Base-by-base conservation (phyloP, 2,797 vertebrate species). In the Chaunax sp. region DNA sequence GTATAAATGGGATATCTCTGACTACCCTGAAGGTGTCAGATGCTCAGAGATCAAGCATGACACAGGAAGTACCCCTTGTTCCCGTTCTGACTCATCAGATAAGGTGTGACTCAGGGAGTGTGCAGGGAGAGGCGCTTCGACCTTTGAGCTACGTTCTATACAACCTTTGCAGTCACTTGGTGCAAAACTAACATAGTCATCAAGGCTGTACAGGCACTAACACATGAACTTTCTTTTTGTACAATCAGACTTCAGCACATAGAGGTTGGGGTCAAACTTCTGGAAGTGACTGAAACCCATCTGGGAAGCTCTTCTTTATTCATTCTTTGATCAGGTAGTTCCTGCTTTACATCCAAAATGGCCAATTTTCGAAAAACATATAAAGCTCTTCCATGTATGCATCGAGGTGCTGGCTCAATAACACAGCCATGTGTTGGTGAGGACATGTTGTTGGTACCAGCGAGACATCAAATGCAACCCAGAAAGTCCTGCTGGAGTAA, bases 71-170 rank as follows among this genome's bases (percentile, higher is more conserved):
- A 18, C 16, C 22, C 45, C 25, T 1, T 0, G 6, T 52, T 44
- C 30, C 43, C 13, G 3, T 15, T 57, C 40, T 64, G 54, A 74
- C 59, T 54, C 56, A 72, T 71, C 47, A 75, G 78, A 74, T 81
- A 75, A 66, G 57, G 63, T 19, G 37, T 15, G 62, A 55, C 47
- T 54, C 38, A 5, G 18, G n/a, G 37, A 64, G 49, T 23, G 40
- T 20, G 50, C 61, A 20, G 68, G 78, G 77, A 72, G 64, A 64
- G 72, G 86, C 59, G 25, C 0, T 46, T 37, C 19, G 52, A 87
- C 79, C 82, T 86, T 85, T 82, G 82, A 75, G 72, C 79, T 18
- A 14, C 54, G 51, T 60, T 35, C 55, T 70, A 65, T 15, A 37
- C 45, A 80, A 79, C 58, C n/a, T 64, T 43, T 66, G 22, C 49